Percentiles rank a stretch among this genome's conserved stretches.
Conservation (phyloP, 2,797 vertebrate species). For the Anabacerthia variegaticeps region DNA sequence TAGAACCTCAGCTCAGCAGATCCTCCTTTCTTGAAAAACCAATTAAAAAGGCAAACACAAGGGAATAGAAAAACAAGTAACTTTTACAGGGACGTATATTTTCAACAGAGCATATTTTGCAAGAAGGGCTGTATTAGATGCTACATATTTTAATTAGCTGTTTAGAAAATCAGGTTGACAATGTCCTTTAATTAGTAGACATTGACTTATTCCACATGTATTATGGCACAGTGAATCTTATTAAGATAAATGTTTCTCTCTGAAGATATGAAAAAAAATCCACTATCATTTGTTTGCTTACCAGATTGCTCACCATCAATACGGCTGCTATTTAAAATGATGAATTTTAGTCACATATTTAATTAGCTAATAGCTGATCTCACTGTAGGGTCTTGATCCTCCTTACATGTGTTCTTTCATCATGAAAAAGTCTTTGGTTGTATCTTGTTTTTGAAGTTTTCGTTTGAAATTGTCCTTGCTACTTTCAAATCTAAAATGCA, state of each 20-base stretch:
- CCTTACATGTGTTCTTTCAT: constrained; percentile 52
- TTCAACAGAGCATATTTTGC: constrained; percentile 21
- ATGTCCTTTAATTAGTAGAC: constrained; percentile 69
- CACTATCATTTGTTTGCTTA: constrained; percentile 60
- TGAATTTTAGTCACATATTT: constrained; percentile 73
- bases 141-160: constrained; percentile 63
- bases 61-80: constrained; percentile 51
- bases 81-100: constrained; percentile 17
- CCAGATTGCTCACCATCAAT: constrained; percentile 60
- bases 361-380: constrained; percentile 71
- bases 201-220: constrained; percentile 45
- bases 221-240: constrained; percentile 59
- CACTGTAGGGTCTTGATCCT: constrained; percentile 61
- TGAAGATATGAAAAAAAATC: constrained; percentile 48
- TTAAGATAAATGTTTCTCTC: constrained; percentile 70
- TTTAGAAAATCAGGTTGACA: constrained; percentile 54
- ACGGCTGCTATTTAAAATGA: constrained; percentile 56
- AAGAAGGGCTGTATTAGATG: constrained; percentile 29
- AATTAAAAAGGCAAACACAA: constrained; percentile 42
- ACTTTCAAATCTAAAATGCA: constrained; percentile 41
- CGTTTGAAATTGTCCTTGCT: constrained; percentile 60
- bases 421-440: constrained; percentile 56
- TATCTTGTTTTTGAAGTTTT: constrained; percentile 59
- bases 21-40: constrained; percentile 36
- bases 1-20: constrained; percentile 29